Evolutionary conservation across 2,888 invertebrate species (phyloP).

Genomic region (Cremastobaeus sp.): DNA sequence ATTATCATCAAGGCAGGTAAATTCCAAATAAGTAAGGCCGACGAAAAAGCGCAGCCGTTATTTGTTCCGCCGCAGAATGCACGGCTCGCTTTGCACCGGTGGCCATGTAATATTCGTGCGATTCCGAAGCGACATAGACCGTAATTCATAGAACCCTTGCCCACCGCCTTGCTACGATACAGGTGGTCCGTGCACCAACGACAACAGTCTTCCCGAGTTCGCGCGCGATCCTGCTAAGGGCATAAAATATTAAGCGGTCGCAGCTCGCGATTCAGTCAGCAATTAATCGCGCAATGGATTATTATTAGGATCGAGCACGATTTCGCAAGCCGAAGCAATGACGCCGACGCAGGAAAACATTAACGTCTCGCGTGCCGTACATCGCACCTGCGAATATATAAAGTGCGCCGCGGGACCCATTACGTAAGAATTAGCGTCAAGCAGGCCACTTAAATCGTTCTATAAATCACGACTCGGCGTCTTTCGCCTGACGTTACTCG

Average conservation of each 20-base stretch:
- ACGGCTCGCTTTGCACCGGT: slow-evolving; percentile 38
- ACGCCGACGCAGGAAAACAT: slow-evolving; percentile 60
- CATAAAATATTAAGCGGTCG: slow-evolving; percentile 67
- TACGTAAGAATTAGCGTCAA: slow-evolving; percentile 56
- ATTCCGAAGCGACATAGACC: slow-evolving; percentile 44
- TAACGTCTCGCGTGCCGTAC: slow-evolving; percentile 57
- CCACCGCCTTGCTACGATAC: slow-evolving; percentile 55
- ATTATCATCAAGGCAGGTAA: slow-evolving; percentile 52
- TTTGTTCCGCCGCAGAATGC: slow-evolving; percentile 40
- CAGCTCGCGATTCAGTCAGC: slow-evolving; percentile 63
- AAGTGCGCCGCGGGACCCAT: slow-evolving; percentile 46
- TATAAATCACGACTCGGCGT: slow-evolving; percentile 43
- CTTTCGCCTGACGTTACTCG: slow-evolving; percentile 35
- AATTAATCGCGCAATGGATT: slow-evolving; percentile 67
- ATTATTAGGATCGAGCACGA: slow-evolving; percentile 66
- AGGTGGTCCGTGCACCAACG: slow-evolving; percentile 65
- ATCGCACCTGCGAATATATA: slow-evolving; percentile 56
- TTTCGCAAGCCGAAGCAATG: slow-evolving; percentile 54
- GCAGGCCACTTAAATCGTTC: slow-evolving; percentile 46
- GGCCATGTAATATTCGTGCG: slow-evolving; percentile 45
- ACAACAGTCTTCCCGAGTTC: slow-evolving; percentile 60
- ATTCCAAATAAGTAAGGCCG: slow-evolving; percentile 32
- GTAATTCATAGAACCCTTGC: slow-evolving; percentile 50
- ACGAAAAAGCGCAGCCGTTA: slow-evolving; percentile 41
- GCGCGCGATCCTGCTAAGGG: slow-evolving; percentile 52